Base-by-base conservation (phyloP, 2,888 invertebrate genomes). In the Oasisia sp. region DNA sequence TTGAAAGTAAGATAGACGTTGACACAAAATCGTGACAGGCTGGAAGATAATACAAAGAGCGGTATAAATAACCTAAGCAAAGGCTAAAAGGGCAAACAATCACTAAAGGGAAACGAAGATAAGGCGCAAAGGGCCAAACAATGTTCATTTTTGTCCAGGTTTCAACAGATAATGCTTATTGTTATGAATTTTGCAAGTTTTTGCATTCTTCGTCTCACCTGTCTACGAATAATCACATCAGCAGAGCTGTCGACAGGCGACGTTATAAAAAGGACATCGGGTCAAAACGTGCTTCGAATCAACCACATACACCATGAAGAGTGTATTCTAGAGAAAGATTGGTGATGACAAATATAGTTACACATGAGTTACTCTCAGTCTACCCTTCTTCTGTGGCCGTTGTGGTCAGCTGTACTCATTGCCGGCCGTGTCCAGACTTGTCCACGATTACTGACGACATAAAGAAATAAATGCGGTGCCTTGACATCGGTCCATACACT, bases 391-490 rank as follows among this genome's bases (percentile, higher is more conserved):
- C 74, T n/a, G 74, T 74, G 27, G 74, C n/a, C n/a, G 74, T 74
- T 19, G 27, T 74, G 27, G 74, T 74, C 74, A 74, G 27, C 74
- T 74, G 27, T 0, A 27, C 19, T n/a, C 14, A 74, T 27, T 74
- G 74, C 27, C n/a, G 5, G 27, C 74, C 74, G n/a, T 74, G 74
- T 74, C 74, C 74, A 74, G 27, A 74, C 74, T 27, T 27, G 74
- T n/a, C 74, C 74, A n/a, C 74, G 74, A 74, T 74, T 74, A 74
- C 27, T 74, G 74, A 27, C 74, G 74, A n/a, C 27, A 74, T 74
- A 74, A 74, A 74, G 74, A 74, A n/a, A 74, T 74, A 74, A 74
- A 74, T 74, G 7, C 74, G 74, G 74, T 74, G 74, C 74, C 74
- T 74, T 74, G 74, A 74, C 74, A 27, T 27, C 74, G 5, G 74